Conservation (phyloP, 2,797 vertebrate genomes). For the Ctenopoma multispine region DNA sequence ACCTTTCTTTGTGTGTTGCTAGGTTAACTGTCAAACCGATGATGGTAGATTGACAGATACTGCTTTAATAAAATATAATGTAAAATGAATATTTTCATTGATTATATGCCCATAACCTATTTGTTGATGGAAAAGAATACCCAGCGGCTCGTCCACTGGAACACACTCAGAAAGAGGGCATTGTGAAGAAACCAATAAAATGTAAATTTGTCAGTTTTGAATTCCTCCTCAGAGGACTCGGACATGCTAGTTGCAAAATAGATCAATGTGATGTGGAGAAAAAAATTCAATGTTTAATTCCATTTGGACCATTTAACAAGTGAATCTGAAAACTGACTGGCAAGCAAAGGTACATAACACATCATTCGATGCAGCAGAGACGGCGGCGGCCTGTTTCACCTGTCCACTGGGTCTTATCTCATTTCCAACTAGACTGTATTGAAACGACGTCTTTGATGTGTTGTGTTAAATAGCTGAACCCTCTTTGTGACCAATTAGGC, state of each 20-base stretch:
- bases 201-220: conserved; percentile 11
- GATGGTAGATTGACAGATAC: neutral
- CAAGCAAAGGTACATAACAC: neutral
- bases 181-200: conserved; percentile 35
- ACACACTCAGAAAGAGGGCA: neutral
- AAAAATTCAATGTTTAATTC: conserved; percentile 19
- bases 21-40: too few relatives aligned
- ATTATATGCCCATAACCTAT: neutral
- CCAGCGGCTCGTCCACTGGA: neutral
- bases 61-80: neutral
- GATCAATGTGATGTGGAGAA: conserved; percentile 19
- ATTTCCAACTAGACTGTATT: neutral
- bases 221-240: conserved; percentile 8
- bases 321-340: conserved; percentile 5
- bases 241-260: neutral
- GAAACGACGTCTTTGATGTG: conserved; percentile 36
- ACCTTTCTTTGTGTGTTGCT: too few relatives aligned
- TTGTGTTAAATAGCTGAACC: conserved; percentile 55
- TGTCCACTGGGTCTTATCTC: conserved; percentile 30
- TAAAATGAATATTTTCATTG: conserved; percentile 1
- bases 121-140: neutral
- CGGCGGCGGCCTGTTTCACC: neutral
- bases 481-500: conserved; percentile 73
- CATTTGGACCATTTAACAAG: conserved; percentile 4
- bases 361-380: conserved; percentile 1